Percentiles rank a stretch among this genome's conserved stretches.
Evolutionary conservation across 2,888 invertebrate genomes (phyloP).

Genomic region (Thera obeliscata): DNA sequence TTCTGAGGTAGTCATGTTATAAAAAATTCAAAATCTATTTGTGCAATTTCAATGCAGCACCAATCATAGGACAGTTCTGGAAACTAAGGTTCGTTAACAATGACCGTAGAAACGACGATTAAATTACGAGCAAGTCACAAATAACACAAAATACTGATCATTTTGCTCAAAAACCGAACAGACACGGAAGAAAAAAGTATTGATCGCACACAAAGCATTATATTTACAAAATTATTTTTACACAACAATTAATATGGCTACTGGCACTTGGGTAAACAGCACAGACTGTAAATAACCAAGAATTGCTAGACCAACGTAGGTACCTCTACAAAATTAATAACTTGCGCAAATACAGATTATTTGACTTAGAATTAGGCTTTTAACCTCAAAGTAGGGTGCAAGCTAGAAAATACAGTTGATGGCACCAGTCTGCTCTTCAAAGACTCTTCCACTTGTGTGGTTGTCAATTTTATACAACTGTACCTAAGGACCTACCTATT

Average conservation of each 20-base stretch:
- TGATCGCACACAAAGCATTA: constrained; percentile 52
- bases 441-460: too few species aligned
- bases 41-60: constrained; percentile 61
- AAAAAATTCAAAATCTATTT: constrained; percentile 52
- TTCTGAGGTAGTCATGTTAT: constrained; percentile 76
- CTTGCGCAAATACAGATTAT: neutral
- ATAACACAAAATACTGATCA: constrained; percentile 50
- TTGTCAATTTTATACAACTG: too few species aligned
- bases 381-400: too few species aligned
- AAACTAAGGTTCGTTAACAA: constrained; percentile 23
- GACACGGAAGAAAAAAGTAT: constrained; percentile 45
- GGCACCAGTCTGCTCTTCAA: neutral
- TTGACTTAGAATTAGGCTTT: neutral
- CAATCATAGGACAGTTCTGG: constrained; percentile 43
- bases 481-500: too few species aligned
- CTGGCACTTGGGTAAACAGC: constrained; percentile 17
- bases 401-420: neutral
- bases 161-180: constrained; percentile 45
- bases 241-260: constrained; percentile 58
- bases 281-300: neutral
- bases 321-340: neutral
- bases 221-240: constrained; percentile 67
- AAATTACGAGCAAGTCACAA: constrained; percentile 41
- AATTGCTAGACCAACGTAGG: neutral
- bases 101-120: constrained; percentile 24